Percentiles rank a stretch among this genome's conserved stretches.
Evolutionary conservation across 2,113 vertebrate genomes (phyloP).

Genomic region (Corydoras sp.): DNA sequence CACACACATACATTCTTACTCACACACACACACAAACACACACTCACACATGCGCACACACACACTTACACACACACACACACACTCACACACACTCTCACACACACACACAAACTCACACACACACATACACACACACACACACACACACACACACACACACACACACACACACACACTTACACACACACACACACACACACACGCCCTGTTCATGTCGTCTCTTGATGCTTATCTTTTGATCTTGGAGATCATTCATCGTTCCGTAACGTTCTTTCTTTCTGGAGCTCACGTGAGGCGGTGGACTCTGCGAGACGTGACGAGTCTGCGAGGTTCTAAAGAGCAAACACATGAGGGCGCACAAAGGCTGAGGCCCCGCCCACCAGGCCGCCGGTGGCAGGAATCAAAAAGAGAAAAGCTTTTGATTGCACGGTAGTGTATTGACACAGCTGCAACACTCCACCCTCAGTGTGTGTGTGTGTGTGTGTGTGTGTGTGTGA

Average conservation of each 20-base stretch:
- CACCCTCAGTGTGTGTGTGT: conserved; percentile 45
- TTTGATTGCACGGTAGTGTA: conserved; percentile 54
- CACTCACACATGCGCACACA: too few relatives aligned
- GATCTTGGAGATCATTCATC: conserved; percentile 6
- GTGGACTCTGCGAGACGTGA: not conserved
- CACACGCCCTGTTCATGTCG: not conserved
- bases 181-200: too few relatives aligned
- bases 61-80: too few relatives aligned
- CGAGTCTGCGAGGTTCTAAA: conserved; percentile 7
- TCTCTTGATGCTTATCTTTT: conserved; percentile 8
- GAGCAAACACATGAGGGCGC: not conserved
- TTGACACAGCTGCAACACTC: conserved; percentile 69
- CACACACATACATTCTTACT: too few relatives aligned
- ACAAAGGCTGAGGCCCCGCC: conserved; percentile 48
- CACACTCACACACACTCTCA: too few relatives aligned
- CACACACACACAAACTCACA: too few relatives aligned
- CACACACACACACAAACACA: too few relatives aligned
- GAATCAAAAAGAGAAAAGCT: conserved; percentile 58
- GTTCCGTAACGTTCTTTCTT: not conserved
- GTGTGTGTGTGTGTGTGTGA: conserved; percentile 37
- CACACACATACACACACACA: too few relatives aligned
- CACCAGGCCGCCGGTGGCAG: conserved; percentile 43
- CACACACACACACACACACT: too few relatives aligned
- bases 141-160: too few relatives aligned
- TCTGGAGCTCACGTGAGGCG: not conserved